phyloP scores from a whole-genome alignment of 2,113 vertebrate genomes.

The Clarias gariepinus region DNA sequence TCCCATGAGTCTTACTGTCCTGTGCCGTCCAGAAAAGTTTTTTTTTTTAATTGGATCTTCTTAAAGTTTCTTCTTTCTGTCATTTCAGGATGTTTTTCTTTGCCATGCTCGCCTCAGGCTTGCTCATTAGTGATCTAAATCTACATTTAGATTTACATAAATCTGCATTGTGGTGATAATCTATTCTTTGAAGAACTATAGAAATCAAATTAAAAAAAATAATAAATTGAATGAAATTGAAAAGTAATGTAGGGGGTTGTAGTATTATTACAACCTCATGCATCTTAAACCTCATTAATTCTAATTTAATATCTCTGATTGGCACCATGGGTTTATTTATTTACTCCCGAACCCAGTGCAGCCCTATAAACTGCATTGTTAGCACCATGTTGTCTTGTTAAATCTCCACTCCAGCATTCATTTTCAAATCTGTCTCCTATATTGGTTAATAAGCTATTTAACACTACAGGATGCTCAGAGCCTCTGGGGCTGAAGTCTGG shows the following conservation, averaged over 20 bases:
- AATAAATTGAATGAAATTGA: background rate
- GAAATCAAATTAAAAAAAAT: background rate
- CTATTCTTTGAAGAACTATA: background rate
- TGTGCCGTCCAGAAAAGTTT: background rate
- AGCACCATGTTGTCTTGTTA: background rate
- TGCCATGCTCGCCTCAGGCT: background rate
- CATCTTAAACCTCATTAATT: background rate
- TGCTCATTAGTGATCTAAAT: background rate
- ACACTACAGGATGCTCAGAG: constrained; percentile 88
- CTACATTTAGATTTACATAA: background rate
- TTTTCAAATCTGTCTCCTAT: constrained; percentile 1
- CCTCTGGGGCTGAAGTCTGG: constrained; percentile 97
- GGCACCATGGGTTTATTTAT: background rate
- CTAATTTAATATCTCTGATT: background rate
- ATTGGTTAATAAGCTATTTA: constrained; percentile 32
- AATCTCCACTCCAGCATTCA: background rate
- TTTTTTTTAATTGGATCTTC: background rate
- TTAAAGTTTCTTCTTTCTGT: background rate
- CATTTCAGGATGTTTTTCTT: background rate
- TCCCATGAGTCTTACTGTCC: background rate
- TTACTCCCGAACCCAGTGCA: background rate
- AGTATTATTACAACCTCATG: background rate
- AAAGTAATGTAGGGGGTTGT: background rate
- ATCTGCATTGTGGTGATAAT: background rate
- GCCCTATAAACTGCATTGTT: background rate